phyloP scores from a whole-genome alignment of 2,797 vertebrate species.

The Salarias fasciatus region DNA sequence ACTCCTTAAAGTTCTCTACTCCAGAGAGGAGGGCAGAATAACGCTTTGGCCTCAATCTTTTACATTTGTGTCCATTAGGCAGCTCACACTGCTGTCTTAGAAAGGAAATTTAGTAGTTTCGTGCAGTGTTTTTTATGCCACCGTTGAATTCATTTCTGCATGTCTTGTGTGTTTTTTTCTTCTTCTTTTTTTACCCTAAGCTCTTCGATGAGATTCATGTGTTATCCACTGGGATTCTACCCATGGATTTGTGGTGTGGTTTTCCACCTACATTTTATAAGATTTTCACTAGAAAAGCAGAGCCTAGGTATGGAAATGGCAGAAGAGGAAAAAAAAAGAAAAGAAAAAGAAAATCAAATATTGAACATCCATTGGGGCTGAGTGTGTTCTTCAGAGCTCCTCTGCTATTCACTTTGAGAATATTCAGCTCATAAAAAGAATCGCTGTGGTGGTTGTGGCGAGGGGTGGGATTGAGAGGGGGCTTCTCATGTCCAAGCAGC shows the following conservation, averaged over 20 bases:
- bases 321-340: constrained; percentile 25
- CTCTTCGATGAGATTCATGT: constrained; percentile 2
- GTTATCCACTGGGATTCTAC: constrained; percentile 31
- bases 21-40: constrained; percentile 28
- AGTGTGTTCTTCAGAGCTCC: constrained; percentile 58
- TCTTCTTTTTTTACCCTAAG: not conserved
- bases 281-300: constrained; percentile 35
- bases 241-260: constrained; percentile 23
- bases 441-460: constrained; percentile 42
- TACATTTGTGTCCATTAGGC: constrained; percentile 19
- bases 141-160: constrained; percentile 23
- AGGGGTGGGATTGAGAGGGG: constrained; percentile 19
- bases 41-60: constrained; percentile 27
- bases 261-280: constrained; percentile 32
- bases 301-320: constrained; percentile 55
- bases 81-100: constrained; percentile 16
- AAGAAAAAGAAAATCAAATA: constrained; percentile 71
- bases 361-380: constrained; percentile 68
- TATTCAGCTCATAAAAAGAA: constrained; percentile 71
- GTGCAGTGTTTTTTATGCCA: constrained; percentile 18
- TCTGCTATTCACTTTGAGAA: constrained; percentile 77
- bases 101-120: constrained; percentile 42
- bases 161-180: constrained; percentile 16
- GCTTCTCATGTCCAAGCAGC: constrained; percentile 64
- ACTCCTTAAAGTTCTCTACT: constrained; percentile 45